Conservation (phyloP, 1,140 invertebrate genomes). For the Trissolcus basalis region DNA sequence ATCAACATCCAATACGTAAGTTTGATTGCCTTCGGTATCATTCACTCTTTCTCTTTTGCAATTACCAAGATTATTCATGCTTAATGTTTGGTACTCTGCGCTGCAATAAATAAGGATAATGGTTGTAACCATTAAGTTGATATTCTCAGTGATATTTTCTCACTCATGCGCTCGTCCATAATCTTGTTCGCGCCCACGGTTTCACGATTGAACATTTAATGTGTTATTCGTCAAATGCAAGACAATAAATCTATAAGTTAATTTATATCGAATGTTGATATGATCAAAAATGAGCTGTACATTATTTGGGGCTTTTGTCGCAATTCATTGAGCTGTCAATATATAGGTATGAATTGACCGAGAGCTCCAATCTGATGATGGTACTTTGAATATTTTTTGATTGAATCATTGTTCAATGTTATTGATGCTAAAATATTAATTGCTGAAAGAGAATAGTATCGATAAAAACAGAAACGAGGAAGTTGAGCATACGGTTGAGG, state of each 20-base stretch:
- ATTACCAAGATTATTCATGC: conserved; percentile 75
- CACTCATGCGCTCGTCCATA: conserved; percentile 66
- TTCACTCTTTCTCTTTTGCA: conserved; percentile 60
- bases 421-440: no score
- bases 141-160: conserved; percentile 74
- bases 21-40: conserved; percentile 53
- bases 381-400: no score
- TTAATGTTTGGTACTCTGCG: conserved; percentile 66
- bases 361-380: no score
- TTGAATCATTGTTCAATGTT: no score
- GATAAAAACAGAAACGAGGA: conserved; percentile 58
- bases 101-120: conserved; percentile 74
- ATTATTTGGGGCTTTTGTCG: no score
- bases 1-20: conserved; percentile 39
- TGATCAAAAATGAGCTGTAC: no score
- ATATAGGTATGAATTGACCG: no score
- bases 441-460: conserved; percentile 20
- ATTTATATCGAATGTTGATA: conserved; percentile 16
- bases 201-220: conserved; percentile 58
- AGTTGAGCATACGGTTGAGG: conserved; percentile 46
- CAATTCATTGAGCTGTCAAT: no score
- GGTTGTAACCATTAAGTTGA: conserved; percentile 70
- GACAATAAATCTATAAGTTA: conserved; percentile 48
- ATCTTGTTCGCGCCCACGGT: conserved; percentile 70
- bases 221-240: conserved; percentile 67